Evolutionary conservation across 2,888 invertebrate species (phyloP).

Genomic region (Cyaniris semiargus): DNA sequence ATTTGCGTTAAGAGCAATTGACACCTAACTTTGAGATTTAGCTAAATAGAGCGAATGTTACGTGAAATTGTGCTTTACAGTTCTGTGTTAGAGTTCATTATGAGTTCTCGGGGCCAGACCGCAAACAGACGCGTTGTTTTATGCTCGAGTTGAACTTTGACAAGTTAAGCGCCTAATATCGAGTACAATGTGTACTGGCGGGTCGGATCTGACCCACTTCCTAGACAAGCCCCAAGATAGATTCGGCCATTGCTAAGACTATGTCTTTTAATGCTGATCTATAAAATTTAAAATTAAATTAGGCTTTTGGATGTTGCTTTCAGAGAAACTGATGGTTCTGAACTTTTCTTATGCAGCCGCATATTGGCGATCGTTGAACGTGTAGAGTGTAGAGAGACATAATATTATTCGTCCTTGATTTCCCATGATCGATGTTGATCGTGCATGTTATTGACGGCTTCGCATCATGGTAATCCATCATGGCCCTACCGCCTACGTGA

Average conservation of each 20-base stretch:
- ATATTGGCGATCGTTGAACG: too few relatives aligned
- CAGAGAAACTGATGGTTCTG: not conserved
- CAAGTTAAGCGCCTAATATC: conserved; percentile 37
- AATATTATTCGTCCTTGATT: too few relatives aligned
- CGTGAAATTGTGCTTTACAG: conserved; percentile 6
- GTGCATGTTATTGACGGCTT: too few relatives aligned
- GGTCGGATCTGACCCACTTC: conserved; percentile 38
- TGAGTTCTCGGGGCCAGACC: conserved; percentile 17
- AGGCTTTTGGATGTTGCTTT: not conserved
- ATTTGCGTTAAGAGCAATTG: conserved; percentile 39
- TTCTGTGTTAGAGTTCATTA: conserved; percentile 26
- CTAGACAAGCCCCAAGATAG: conserved; percentile 25
- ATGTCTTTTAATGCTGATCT: not conserved
- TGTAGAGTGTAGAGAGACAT: too few relatives aligned
- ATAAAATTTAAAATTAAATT: not conserved
- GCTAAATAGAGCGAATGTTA: conserved; percentile 25
- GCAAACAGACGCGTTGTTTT: conserved; percentile 37
- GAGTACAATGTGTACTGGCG: conserved; percentile 36
- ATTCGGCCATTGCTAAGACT: conserved; percentile 5
- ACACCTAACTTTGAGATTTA: conserved; percentile 37
- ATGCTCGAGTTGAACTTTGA: conserved; percentile 39
- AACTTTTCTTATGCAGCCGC: not conserved
- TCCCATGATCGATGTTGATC: too few relatives aligned
- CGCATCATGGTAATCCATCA: too few relatives aligned
- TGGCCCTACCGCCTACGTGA: too few relatives aligned